Conservation (phyloP, 2,888 invertebrate genomes). For the Metallyticus violacea region DNA sequence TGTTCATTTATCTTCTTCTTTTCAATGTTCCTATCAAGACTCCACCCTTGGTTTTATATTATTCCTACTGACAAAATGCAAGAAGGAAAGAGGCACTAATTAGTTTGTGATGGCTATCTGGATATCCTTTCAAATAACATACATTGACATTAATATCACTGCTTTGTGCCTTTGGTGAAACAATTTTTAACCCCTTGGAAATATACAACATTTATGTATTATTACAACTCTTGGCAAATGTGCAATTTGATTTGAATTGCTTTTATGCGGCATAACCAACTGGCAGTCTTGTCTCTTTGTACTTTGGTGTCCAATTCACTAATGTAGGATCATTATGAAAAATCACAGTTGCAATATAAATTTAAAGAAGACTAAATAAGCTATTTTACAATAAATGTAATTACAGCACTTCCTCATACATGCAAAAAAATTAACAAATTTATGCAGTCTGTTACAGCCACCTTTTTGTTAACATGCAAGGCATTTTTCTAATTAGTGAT, state of each 20-base stretch:
- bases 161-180: neutral
- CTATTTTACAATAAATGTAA: neutral
- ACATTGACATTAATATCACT: neutral
- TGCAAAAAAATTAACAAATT: neutral
- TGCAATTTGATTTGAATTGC: neutral
- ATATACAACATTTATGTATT: neutral
- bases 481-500: neutral
- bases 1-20: neutral
- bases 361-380: neutral
- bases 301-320: neutral
- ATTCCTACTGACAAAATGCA: neutral
- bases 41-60: neutral
- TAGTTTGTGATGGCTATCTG: neutral
- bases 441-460: neutral
- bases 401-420: neutral
- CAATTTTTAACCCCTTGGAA: neutral
- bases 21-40: neutral
- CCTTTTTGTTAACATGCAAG: neutral
- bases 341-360: neutral
- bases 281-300: constrained; percentile 12
- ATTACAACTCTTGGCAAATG: neutral
- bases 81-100: neutral
- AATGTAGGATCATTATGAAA: neutral
- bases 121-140: neutral
- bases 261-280: neutral